Evolutionary conservation across 2,113 vertebrate genomes (phyloP), one percentile per base, ranked within the genome.

Genomic region (Charadrius vociferus): DNA sequence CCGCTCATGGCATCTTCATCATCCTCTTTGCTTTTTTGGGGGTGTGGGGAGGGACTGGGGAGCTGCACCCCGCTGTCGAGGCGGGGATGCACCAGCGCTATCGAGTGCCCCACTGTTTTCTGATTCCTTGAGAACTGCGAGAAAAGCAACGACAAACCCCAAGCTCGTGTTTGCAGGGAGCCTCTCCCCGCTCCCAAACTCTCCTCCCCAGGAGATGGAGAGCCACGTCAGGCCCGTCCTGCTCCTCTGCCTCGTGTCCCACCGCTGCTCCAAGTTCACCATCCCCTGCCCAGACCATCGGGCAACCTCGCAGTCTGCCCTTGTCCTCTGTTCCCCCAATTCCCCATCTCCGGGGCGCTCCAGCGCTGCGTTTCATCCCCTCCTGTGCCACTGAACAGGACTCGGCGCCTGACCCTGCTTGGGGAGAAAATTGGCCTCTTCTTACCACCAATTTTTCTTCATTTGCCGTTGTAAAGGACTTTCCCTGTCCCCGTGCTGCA

Each of bases 81-180:
- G 21, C 43, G 23, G 10, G 50, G 22, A 6, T 5, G 27, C 18
- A 1, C 19, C 53, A 5, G 41, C 7, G 3, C 1, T 2, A 2
- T 0, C 0, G 14, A 14, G 32, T 3, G 12, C 22, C 1, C 2
- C 0, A 7, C 3, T 12, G 26, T 12, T 50, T 50, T 11, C 13
- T 26, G 17, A 12, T 6, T 17, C 10, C 0, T 5, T 5, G 32
- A 26, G 32, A 39, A 21, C 7, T 7, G 5, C 12, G 16, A 3
- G 6, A 14, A 63, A 14, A 59, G 29, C 27, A 7, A 3, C 7
- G 24, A 37, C 7, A 2, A 43, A 6, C 18, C 1, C 15, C 0
- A 1, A 29, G 56, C 41, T 45, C 1, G 4, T 7, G 12, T 59
- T 65, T 41, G 41, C 29, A 6, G 2, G 16, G 45, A 32, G 15